phyloP scores from a whole-genome alignment of 2,113 vertebrate genomes.

The Acinonyx jubatus region DNA sequence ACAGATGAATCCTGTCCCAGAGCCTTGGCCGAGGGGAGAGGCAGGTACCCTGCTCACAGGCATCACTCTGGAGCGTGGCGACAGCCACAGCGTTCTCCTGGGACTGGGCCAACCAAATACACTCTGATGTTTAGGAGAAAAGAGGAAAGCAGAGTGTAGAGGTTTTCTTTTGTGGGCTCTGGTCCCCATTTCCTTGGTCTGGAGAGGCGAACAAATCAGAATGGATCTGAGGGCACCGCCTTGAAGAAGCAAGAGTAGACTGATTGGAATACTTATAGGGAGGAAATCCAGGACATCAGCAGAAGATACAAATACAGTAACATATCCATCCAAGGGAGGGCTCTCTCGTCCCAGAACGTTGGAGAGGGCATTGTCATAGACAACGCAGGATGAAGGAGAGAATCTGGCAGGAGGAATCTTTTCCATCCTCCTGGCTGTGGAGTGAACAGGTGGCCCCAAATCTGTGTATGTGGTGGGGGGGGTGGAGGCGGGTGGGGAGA shows the following conservation, averaged over 20 bases:
- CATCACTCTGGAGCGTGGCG: rapidly evolving
- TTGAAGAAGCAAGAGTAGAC: neutral
- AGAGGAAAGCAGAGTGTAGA: neutral
- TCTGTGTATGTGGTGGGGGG: conserved; percentile 54
- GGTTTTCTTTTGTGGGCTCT: neutral
- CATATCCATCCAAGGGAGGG: neutral
- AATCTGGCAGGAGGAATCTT: conserved; percentile 44
- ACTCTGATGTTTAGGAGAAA: neutral
- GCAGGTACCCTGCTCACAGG: rapidly evolving
- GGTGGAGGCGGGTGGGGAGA: neutral
- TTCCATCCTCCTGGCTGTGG: conserved; percentile 50
- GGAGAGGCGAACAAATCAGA: neutral
- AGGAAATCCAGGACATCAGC: neutral
- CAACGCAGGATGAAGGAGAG: neutral
- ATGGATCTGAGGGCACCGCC: neutral
- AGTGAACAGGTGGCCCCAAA: conserved; percentile 70
- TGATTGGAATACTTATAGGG: neutral
- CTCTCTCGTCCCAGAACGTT: neutral
- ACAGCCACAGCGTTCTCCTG: neutral
- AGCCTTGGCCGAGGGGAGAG: neutral
- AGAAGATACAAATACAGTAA: neutral
- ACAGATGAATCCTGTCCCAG: neutral
- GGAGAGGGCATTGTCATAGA: conserved; percentile 33
- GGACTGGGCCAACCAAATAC: neutral
- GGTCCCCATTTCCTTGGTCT: too few species aligned